Conservation (phyloP, 2,797 vertebrate genomes). For the Artibeus lituratus region DNA sequence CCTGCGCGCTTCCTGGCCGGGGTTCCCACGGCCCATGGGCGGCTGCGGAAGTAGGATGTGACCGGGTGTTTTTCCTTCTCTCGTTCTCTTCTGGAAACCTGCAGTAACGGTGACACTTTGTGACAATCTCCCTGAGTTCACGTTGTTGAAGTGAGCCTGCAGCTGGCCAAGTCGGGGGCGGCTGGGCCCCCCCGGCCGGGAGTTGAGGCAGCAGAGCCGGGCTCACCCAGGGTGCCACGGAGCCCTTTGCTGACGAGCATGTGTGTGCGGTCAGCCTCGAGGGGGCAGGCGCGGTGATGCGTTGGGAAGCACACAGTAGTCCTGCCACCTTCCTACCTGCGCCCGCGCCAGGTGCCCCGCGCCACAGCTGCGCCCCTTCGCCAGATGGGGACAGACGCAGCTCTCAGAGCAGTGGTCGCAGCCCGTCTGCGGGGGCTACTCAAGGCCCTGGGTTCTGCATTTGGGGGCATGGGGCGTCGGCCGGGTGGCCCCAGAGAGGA, state of each 20-base stretch:
- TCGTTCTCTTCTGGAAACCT: slow-evolving; percentile 66
- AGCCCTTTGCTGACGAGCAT: not conserved
- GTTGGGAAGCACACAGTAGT: not conserved
- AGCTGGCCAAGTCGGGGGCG: not conserved
- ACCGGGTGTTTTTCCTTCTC: slow-evolving; percentile 39
- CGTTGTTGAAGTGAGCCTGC: not conserved
- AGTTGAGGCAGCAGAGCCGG: not conserved
- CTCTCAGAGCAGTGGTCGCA: no score
- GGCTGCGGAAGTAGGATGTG: slow-evolving; percentile 81
- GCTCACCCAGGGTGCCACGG: not conserved
- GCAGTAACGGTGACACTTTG: slow-evolving; percentile 74
- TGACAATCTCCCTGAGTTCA: not conserved
- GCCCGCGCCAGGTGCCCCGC: not conserved
- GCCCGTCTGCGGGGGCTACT: not conserved
- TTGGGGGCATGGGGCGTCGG: not conserved
- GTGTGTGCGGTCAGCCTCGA: not conserved
- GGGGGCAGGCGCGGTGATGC: not conserved
- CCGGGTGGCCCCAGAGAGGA: not conserved
- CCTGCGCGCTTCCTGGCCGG: slow-evolving; percentile 80
- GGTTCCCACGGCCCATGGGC: slow-evolving; percentile 78
- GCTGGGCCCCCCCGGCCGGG: not conserved
- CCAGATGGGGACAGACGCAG: not conserved
- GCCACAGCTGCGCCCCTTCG: not conserved
- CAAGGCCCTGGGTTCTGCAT: not conserved
- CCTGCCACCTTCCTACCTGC: not conserved